A percentile compares a stretch with the other conserved stretches of the same genome.
phyloP scores from a whole-genome alignment of 2,797 vertebrate species.

The Cygnus olor region DNA sequence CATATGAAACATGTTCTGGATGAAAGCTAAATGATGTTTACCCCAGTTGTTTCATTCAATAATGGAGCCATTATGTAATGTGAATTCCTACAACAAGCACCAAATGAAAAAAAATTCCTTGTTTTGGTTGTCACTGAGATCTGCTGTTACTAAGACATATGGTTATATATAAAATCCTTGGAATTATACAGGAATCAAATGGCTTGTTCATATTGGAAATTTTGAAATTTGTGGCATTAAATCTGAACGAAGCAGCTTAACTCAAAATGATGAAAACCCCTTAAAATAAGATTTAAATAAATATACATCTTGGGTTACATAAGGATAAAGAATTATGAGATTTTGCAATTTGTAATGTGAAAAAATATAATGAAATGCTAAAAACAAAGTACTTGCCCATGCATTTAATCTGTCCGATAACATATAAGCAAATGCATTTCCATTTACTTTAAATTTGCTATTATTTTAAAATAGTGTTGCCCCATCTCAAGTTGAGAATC shows the following conservation, averaged over 20 bases:
- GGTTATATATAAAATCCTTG: not conserved
- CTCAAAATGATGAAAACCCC: not conserved
- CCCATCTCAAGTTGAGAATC: not conserved
- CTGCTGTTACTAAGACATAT: not conserved
- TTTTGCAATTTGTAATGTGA: not conserved
- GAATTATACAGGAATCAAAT: not conserved
- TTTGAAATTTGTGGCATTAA: not conserved
- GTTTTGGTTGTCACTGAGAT: not conserved
- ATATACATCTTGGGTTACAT: not conserved
- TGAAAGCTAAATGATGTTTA: not conserved
- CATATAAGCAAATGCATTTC: not conserved
- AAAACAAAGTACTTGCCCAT: not conserved
- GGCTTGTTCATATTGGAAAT: not conserved
- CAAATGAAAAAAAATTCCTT: slow-evolving; percentile 1
- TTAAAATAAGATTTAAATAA: not conserved
- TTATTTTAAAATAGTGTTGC: not conserved
- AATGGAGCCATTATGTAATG: not conserved
- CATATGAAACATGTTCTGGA: not conserved
- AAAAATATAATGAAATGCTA: not conserved
- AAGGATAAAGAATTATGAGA: not conserved
- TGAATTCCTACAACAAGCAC: not conserved
- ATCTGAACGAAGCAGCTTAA: not conserved
- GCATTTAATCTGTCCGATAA: not conserved
- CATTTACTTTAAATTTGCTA: not conserved
- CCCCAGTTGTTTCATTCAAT: not conserved